Percentiles rank a stretch among this genome's conserved stretches.
These are phyloP conservation scores for Leucozona laternaria DNA, from an alignment of 2,888 invertebrate species.

Conservation along the genomic window DNA sequence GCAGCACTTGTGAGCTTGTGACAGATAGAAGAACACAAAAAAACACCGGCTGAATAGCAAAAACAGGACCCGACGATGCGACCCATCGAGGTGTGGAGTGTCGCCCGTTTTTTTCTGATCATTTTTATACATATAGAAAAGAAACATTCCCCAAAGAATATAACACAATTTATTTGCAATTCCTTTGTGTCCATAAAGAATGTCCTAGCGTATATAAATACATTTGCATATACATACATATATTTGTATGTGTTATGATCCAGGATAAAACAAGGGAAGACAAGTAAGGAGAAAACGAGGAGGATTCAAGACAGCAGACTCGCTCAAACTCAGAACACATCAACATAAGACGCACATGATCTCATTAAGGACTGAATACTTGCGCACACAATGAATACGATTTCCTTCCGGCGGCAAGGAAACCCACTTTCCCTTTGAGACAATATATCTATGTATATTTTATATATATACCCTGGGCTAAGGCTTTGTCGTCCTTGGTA, in stretches of 20 bases:
- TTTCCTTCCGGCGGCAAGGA: constrained; percentile 68
- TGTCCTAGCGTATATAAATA: not conserved
- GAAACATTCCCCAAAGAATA: constrained; percentile 55
- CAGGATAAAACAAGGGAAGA: not conserved
- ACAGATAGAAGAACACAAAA: constrained; percentile 38
- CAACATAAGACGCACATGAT: constrained; percentile 71
- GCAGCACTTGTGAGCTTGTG: constrained; percentile 69
- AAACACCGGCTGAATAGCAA: constrained; percentile 14
- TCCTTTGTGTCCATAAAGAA: constrained; percentile 52
- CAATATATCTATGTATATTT: not conserved
- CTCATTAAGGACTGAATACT: constrained; percentile 68
- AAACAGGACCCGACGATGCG: constrained; percentile 22
- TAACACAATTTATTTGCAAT: constrained; percentile 66
- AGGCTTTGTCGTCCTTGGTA: constrained; percentile 34
- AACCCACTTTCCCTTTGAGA: constrained; percentile 50
- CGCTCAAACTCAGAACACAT: constrained; percentile 26
- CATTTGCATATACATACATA: not conserved
- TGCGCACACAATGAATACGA: constrained; percentile 68
- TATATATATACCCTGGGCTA: not conserved
- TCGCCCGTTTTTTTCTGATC: constrained; percentile 38
- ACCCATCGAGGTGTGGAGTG: constrained; percentile 21
- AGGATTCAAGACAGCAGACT: constrained; percentile 51
- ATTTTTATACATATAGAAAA: constrained; percentile 63
- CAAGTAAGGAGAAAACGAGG: constrained; percentile 9
- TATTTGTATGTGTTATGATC: constrained; percentile 14